Base-by-base conservation (phyloP, 2,113 vertebrate genomes). In the Cnemophilus loriae region DNA sequence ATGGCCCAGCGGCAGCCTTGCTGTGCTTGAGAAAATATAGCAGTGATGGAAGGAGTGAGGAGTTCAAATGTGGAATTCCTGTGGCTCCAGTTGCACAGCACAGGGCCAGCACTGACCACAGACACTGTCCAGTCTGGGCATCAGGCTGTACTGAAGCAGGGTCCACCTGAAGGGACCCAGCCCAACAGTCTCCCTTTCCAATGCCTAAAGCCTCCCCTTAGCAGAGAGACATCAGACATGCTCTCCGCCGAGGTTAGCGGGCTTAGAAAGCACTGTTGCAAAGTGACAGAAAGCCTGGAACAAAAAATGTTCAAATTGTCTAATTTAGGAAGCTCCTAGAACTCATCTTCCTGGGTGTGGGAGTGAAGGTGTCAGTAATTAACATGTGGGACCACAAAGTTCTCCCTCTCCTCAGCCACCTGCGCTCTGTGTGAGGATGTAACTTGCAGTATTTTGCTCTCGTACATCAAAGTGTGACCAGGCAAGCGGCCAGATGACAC, bases 361-460 rank as follows among this genome's bases (percentile, higher is more conserved):
- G 59, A 59, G 42, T 3, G 12, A 71, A 39, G 27, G 16, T 16
- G 20, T 32, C 67, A 21, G 1, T 63, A 49, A 47, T 28, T 24
- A 42, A 24, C 8, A 21, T 4, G 11, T 16, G 13, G 21, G 68
- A 30, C 47, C 21, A 18, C 1, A 11, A 10, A 24, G 33, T 6
- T 16, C 53, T 26, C 20, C 7, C 30, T 15, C 21, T 27, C 17
- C 44, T 47, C 32, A 11, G 11, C 14, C 8, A 4, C n/a, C 30
- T 33, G 28, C 1, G 2, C 30, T 37, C 32, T 9, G 4, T 7
- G 18, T 26, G 18, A 30, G 56, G 39, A 8, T 16, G 9, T 4
- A n/a, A 37, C 13, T 24, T 2, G 0, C 9, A 3, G 8, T 3
- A 3, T 26, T 6, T 6, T 30, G 27, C n/a, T 27, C 49, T 33